Evolutionary conservation across 2,888 invertebrate species (phyloP), one percentile per base, ranked within the genome.

Genomic region (Eumerus sabulonum): DNA sequence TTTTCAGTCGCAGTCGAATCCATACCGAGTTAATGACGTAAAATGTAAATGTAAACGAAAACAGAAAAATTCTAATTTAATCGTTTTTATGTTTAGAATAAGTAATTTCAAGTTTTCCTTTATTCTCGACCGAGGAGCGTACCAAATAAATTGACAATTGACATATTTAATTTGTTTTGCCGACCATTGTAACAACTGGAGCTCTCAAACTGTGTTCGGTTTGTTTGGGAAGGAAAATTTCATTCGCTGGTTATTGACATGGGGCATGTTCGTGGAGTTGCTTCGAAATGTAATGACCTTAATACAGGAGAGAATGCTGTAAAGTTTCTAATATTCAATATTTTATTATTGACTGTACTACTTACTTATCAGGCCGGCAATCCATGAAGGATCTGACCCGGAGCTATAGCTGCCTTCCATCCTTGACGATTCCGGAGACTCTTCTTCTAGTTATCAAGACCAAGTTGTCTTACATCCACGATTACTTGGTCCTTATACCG

Each of bases 1-100:
- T 84, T 82, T 68, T 84, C 84, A 27, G 27, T 68, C 9, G 85
- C n/a, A 40, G 83, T 68, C 9, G 85, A 83, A 51, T 88, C 87
- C 87, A 88, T 88, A 70, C 50, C 76, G 79, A 50, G 38, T 17
- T 60, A 27, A 66, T 63, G 54, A 64, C 60, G 47, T 67, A 64
- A 59, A 40, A 50, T 50, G 27, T 12, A 27, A 27, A 27, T 27
- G 27, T 27, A 27, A 27, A 40, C 36, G 36, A 11, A 36, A 4
- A 47, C 27, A 56, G 48, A 47, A 56, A 42, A 14, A 42, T 14
- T 18, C n/a, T 44, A 54, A 27, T 70, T 56, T 54, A 40, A 1
- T 36, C 36, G 35, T 47, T 36, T 47, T n/a, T n/a, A n/a, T 63
- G 18, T 54, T 38, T 51, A 11, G 9, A 72, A 56, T 45, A 54